A percentile compares a stretch with the other conserved stretches of the same genome.
Conservation (phyloP, 2,113 vertebrate species). For the Gadus chalcogrammus region DNA sequence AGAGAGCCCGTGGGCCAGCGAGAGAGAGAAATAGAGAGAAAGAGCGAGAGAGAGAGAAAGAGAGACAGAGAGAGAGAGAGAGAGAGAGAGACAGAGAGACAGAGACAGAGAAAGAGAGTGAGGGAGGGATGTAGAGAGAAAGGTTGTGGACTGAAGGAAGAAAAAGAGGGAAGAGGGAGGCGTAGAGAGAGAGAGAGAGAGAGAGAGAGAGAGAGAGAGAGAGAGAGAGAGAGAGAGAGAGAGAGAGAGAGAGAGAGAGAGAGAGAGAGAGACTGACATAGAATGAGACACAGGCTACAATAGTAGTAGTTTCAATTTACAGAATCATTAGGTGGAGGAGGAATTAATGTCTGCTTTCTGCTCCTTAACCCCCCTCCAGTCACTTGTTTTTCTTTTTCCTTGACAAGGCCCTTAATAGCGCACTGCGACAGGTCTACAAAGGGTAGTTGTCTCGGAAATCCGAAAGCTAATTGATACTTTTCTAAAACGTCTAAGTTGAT, state of each 20-base stretch:
- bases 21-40: too few species aligned
- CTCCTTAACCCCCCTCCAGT: too few species aligned
- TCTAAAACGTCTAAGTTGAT: too few species aligned
- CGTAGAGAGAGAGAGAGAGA: not conserved
- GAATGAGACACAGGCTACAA: constrained; percentile 55
- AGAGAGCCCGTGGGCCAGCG: too few species aligned
- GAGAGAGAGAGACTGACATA: too few species aligned
- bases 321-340: constrained; percentile 54
- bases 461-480: too few species aligned
- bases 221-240: not conserved
- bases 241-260: not conserved
- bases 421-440: constrained; percentile 3
- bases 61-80: too few species aligned
- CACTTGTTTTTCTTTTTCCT: not conserved
- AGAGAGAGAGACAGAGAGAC: too few species aligned
- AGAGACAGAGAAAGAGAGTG: too few species aligned
- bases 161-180: constrained; percentile 20
- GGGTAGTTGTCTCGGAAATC: not conserved
- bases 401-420: constrained; percentile 30
- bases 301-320: constrained; percentile 71
- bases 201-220: too few species aligned
- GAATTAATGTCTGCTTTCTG: constrained; percentile 29
- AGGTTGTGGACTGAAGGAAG: constrained; percentile 82
- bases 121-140: too few species aligned
- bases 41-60: too few species aligned